A percentile compares a stretch with the other conserved stretches of the same genome.
These are phyloP conservation scores for Ceratotherium simum DNA, from an alignment of 2,113 vertebrate genomes.

Conservation along the genomic window DNA sequence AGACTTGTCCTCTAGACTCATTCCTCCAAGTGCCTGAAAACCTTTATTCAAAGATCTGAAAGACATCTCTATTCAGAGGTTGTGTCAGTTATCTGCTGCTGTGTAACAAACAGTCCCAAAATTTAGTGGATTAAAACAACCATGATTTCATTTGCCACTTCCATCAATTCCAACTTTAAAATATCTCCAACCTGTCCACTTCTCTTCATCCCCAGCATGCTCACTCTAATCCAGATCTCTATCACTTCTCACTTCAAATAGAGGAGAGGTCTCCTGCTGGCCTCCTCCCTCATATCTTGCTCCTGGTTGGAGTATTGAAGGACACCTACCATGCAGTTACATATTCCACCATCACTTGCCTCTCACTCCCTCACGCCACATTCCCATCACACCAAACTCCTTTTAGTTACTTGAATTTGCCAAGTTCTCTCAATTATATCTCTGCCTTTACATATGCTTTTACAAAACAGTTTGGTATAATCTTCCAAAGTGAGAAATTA, in stretches of 20 bases:
- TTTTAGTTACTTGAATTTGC: background rate
- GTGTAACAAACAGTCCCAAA: background rate
- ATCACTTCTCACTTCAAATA: background rate
- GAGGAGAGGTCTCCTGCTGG: background rate
- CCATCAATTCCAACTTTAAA: background rate
- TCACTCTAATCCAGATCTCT: background rate
- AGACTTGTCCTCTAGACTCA: background rate
- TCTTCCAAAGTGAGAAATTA: background rate
- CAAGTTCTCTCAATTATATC: background rate
- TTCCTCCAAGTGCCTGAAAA: background rate
- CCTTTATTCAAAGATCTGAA: background rate
- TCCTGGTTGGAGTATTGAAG: background rate
- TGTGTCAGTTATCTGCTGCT: background rate
- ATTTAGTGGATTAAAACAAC: background rate
- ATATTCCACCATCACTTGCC: background rate
- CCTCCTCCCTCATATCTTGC: background rate
- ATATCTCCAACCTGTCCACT: background rate
- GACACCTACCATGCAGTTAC: rapidly evolving
- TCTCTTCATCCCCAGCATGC: background rate
- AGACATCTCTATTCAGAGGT: background rate
- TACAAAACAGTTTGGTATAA: background rate
- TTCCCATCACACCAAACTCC: background rate
- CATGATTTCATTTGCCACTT: background rate
- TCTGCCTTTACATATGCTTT: background rate
- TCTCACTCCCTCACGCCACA: background rate